phyloP scores from a whole-genome alignment of 2,888 invertebrate genomes.

The Epinotia nisella region DNA sequence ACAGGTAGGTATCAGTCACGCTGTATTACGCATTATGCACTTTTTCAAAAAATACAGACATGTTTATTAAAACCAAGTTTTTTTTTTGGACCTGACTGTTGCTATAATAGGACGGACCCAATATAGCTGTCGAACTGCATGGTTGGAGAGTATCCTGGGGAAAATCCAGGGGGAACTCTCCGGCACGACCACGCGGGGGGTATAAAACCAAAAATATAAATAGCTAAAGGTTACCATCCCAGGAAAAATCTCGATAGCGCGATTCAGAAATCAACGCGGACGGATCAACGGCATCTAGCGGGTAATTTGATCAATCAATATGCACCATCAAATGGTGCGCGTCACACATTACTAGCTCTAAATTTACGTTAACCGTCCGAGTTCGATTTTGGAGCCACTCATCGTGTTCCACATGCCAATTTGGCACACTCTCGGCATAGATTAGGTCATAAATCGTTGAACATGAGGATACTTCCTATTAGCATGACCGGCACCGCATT shows the following conservation, averaged over 20 bases:
- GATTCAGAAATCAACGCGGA: background rate
- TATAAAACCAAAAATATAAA: too few species aligned
- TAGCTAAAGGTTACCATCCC: too few species aligned
- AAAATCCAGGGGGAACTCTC: too few species aligned
- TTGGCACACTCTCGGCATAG: conserved; percentile 36
- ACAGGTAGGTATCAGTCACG: too few species aligned
- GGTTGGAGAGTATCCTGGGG: too few species aligned
- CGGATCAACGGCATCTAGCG: background rate
- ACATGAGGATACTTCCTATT: conserved; percentile 8
- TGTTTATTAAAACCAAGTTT: too few species aligned
- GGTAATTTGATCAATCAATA: background rate
- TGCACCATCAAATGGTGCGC: background rate
- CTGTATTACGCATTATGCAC: too few species aligned
- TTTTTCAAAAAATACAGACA: too few species aligned
- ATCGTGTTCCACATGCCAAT: conserved; percentile 27
- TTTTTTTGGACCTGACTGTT: too few species aligned
- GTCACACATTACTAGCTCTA: background rate
- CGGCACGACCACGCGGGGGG: too few species aligned
- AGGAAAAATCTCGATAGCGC: background rate
- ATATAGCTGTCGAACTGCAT: too few species aligned
- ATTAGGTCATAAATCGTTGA: conserved; percentile 31
- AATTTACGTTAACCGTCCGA: background rate
- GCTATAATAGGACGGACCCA: too few species aligned
- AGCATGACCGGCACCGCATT: background rate
- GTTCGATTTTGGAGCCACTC: conserved; percentile 5